Base-by-base conservation (phyloP, 2,797 vertebrate genomes). In the Rhadinocentrus ornatus region DNA sequence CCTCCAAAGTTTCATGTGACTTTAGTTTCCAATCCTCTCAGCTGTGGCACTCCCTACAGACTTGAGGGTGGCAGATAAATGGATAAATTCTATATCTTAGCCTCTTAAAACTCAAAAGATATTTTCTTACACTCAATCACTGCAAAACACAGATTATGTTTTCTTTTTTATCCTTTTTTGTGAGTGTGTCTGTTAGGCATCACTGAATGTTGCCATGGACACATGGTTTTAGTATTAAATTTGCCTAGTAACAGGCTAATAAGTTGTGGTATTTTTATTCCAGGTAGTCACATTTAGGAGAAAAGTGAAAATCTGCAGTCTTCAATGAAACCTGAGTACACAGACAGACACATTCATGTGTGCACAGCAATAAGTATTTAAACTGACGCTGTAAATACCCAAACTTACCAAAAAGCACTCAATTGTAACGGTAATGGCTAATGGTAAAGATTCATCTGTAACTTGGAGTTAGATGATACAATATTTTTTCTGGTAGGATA, bases 341-440 rank as follows among this genome's bases (percentile, higher is more conserved):
- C 22, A n/a, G 4, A 18, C 3, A 20, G 3, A 52, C 22, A 13
- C 22, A 4, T 22, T 4, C 12, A 26, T 12, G 48, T 22, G 9
- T 50, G 18, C 18, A 12, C 32, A 65, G 24, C 7, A 16, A 20
- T 16, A 37, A 20, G 13, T 35, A 68, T 22, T 56, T 3, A 24
- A 41, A 24, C 11, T 22, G 34, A 39, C 32, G 50, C 20, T n/a
- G 20, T 3, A 13, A 11, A 37, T 27, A 27, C 22, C 58, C 26
- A 35, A 48, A 20, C 11, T 18, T 34, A 13, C 29, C 2, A 9
- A 58, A 27, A 15, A 37, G 15, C 0, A 11, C 12, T 32, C 46
- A 46, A n/a, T n/a, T n/a, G n/a, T n/a, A n/a, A n/a, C n/a, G n/a
- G n/a, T n/a, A n/a, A n/a, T n/a, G n/a, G n/a, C n/a, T n/a, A n/a